Evolutionary conservation across 2,888 invertebrate species (phyloP), one percentile per base, ranked within the genome.

Genomic region (Melinaea menophilus): DNA sequence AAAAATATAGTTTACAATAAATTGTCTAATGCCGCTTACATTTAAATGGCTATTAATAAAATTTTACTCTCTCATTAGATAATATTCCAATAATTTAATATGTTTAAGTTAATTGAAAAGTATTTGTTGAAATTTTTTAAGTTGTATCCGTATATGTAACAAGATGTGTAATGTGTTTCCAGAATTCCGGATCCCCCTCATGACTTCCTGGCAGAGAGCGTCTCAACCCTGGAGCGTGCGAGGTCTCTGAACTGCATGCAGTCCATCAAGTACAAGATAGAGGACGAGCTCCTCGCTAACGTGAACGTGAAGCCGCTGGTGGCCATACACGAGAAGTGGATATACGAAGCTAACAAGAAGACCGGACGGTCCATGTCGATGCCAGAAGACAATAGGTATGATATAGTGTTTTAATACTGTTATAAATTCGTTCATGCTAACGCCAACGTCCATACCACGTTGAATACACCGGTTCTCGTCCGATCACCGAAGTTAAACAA

Each of bases 401-500:
- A 69, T 5, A 41, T 9, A 41, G 3, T 5, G 9, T 41, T 41
- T 41, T 9, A 9, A 41, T 3, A 9, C 41, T 41, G 11, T 41
- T 41, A 9, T 3, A 9, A 9, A 4, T 54, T 12, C 13, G 11
- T 22, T 55, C n/a, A 2, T 13, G 1, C 59, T 33, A 3, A 71
- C 65, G 75, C 75, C 78, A 78, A 80, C 79, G 84, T 84, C 83
- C 85, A 85, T 84, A 86, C 85, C 78, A 86, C 78, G 84, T 84
- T 86, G 85, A 86, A 84, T 72, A 83, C 86, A 85, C 86, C 85
- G 86, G 85, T 85, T 87, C 86, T 87, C 87, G 86, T 88, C 87
- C 86, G 87, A 88, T 88, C 87, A 88, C 88, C 86, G 87, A 86
- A 86, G 85, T 86, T 84, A 88, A 86, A 85, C 86, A 87, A 84